Conservation (phyloP, 2,888 invertebrate genomes). For the Augiades crinisus region DNA sequence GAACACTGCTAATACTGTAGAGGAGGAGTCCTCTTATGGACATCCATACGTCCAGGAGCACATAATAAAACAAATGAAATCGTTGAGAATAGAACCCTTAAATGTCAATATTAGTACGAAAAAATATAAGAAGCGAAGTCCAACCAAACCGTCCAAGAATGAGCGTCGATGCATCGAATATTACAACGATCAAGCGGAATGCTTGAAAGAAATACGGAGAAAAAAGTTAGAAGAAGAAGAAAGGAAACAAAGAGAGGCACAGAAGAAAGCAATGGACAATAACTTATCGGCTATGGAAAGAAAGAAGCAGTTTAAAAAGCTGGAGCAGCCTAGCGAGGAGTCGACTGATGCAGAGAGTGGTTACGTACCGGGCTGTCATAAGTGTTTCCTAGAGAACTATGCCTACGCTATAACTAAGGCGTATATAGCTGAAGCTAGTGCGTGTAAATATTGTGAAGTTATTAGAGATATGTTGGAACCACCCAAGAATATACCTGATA, state of each 20-base stretch:
- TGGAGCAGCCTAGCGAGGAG: slow-evolving; percentile 67
- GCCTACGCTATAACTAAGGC: slow-evolving; percentile 72
- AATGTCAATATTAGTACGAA: slow-evolving; percentile 63
- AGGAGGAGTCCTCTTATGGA: slow-evolving; percentile 52
- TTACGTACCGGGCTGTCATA: slow-evolving; percentile 70
- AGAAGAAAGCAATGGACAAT: slow-evolving; percentile 58
- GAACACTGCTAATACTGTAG: slow-evolving; percentile 47
- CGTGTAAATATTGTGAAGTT: slow-evolving; percentile 76
- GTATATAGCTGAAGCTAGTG: slow-evolving; percentile 63
- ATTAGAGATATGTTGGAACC: slow-evolving; percentile 70
- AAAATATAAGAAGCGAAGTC: slow-evolving; percentile 58
- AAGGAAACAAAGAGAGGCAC: slow-evolving; percentile 58
- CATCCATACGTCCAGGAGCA: slow-evolving; percentile 72
- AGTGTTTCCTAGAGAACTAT: slow-evolving; percentile 75
- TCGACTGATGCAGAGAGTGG: slow-evolving; percentile 64
- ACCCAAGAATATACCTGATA: slow-evolving; percentile 60
- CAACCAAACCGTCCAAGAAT: slow-evolving; percentile 64
- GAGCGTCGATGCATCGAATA: slow-evolving; percentile 77
- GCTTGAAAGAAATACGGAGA: slow-evolving; percentile 75
- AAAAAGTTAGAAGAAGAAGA: slow-evolving; percentile 65
- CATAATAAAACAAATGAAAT: slow-evolving; percentile 76
- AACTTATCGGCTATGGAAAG: slow-evolving; percentile 60
- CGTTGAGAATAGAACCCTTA: slow-evolving; percentile 68
- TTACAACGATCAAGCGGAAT: slow-evolving; percentile 84
- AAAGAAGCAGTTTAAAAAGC: slow-evolving; percentile 52